These are phyloP conservation scores for Anoplophora glabripennis DNA, from an alignment of 1,140 invertebrate genomes.

Conservation along the genomic window DNA sequence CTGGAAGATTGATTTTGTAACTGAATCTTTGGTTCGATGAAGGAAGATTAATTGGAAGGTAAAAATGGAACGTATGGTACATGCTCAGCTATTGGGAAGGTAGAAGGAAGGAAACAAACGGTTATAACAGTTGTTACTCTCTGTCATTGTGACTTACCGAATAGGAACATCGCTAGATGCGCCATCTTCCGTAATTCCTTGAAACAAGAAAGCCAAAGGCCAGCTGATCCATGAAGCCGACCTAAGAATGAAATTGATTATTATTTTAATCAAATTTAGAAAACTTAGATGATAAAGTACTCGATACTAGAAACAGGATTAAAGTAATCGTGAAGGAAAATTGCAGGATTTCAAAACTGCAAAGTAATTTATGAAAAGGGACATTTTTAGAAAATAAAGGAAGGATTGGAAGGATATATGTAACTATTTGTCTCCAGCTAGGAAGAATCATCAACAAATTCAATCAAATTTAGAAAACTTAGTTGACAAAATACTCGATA, in stretches of 20 bases:
- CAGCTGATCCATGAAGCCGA: slow-evolving; percentile 83
- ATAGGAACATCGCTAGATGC: slow-evolving; percentile 72
- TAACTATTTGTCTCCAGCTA: too few relatives aligned
- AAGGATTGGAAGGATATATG: too few relatives aligned
- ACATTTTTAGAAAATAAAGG: too few relatives aligned
- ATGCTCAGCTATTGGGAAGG: neutral
- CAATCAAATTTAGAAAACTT: too few relatives aligned
- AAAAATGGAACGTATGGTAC: neutral
- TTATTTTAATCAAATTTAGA: neutral
- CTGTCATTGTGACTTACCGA: slow-evolving; percentile 56
- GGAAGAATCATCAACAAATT: too few relatives aligned
- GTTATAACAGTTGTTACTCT: neutral
- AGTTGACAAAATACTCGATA: too few relatives aligned
- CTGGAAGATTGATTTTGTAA: slow-evolving; percentile 48
- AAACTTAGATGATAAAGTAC: too few relatives aligned
- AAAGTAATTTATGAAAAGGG: too few relatives aligned
- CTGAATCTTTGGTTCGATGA: neutral
- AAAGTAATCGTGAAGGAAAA: too few relatives aligned
- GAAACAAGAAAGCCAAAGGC: slow-evolving; percentile 83
- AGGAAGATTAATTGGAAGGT: neutral
- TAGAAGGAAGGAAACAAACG: neutral
- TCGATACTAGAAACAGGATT: too few relatives aligned
- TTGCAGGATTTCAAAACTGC: too few relatives aligned
- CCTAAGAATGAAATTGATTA: neutral
- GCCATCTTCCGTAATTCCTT: slow-evolving; percentile 66